Evolutionary conservation across 1,140 invertebrate genomes (phyloP).

Genomic region (Bradysia coprophila): DNA sequence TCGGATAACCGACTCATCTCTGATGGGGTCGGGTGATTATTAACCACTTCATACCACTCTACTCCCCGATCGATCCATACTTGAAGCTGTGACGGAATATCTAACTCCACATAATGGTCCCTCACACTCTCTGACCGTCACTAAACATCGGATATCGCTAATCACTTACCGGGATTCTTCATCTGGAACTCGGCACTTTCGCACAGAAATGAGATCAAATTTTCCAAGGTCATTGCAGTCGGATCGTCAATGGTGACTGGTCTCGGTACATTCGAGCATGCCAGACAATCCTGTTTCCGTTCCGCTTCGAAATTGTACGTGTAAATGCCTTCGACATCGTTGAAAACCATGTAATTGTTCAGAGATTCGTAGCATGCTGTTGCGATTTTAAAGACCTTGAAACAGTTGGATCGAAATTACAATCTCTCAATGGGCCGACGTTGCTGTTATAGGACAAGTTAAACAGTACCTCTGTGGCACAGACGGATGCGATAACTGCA

Average conservation of each 20-base stretch:
- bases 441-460: no score
- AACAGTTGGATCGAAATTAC: constrained; percentile 6
- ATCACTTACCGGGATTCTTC: constrained; percentile 65
- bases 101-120: no score
- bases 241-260: constrained; percentile 47
- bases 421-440: no score
- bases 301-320: constrained; percentile 91
- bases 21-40: no score
- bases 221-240: constrained; percentile 53
- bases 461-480: constrained; percentile 81
- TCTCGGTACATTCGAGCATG: constrained; percentile 62
- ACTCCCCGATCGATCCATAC: no score
- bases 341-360: constrained; percentile 95
- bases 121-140: no score
- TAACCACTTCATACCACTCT: no score
- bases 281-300: constrained; percentile 64
- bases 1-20: no score
- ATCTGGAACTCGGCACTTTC: constrained; percentile 62
- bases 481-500: constrained; percentile 89
- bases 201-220: constrained; percentile 62
- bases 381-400: constrained; percentile 86
- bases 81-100: no score
- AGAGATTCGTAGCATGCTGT: constrained; percentile 77
- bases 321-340: constrained; percentile 91
- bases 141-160: no score